Evolutionary conservation across 1,140 invertebrate species (phyloP).

Genomic region (Papilio polytes): DNA sequence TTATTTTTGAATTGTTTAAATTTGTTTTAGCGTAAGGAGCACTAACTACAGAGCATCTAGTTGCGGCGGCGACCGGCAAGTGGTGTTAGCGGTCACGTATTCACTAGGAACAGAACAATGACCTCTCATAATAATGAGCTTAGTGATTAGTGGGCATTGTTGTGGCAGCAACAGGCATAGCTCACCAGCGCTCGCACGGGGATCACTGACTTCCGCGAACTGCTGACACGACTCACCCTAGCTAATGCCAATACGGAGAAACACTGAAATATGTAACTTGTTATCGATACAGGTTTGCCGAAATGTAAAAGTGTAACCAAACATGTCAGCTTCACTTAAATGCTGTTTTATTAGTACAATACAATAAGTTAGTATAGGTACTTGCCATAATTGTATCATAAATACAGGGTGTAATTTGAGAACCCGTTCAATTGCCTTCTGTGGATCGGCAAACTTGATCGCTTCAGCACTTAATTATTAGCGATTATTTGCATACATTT

Average conservation of each 20-base stretch:
- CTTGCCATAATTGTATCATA: too few relatives aligned
- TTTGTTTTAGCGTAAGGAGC: background rate
- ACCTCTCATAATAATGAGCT: conserved; percentile 15
- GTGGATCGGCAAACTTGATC: too few relatives aligned
- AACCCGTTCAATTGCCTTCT: background rate
- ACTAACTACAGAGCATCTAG: background rate
- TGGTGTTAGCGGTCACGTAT: background rate
- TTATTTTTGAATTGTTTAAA: background rate
- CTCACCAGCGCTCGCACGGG: background rate
- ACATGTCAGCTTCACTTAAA: background rate
- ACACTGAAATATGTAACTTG: background rate
- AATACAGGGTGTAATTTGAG: background rate
- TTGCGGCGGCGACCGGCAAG: background rate
- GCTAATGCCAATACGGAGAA: background rate
- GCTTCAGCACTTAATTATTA: too few relatives aligned
- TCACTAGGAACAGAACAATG: conserved; percentile 11
- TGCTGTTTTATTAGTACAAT: background rate
- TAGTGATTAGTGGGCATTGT: background rate
- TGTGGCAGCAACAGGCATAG: background rate
- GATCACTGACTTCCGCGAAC: background rate
- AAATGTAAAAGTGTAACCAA: background rate
- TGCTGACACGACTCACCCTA: background rate
- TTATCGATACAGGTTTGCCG: background rate
- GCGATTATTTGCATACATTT: too few relatives aligned
- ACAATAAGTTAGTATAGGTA: background rate